These are phyloP conservation scores for Drosophila tsacasi DNA, from an alignment of 1,140 invertebrate species.

Conservation along the genomic window DNA sequence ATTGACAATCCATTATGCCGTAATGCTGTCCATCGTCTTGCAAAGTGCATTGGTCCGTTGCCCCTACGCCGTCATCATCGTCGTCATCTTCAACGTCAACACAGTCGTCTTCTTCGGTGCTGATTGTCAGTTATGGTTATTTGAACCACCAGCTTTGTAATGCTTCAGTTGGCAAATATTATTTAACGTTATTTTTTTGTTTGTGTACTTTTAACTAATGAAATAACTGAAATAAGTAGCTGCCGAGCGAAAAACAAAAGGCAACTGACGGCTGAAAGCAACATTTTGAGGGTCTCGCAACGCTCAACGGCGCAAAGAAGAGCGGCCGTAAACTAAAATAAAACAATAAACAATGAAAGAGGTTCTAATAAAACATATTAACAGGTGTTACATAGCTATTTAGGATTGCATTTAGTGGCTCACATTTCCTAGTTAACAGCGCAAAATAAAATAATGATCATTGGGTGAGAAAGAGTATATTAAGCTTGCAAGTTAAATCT, in stretches of 20 bases:
- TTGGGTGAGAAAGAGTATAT: not conserved
- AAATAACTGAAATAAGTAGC: conserved; percentile 50
- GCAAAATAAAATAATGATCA: not conserved
- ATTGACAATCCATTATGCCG: conserved; percentile 33
- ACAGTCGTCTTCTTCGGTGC: conserved; percentile 25
- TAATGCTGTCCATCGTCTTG: conserved; percentile 17
- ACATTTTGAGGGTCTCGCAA: conserved; percentile 31
- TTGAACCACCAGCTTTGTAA: conserved; percentile 46
- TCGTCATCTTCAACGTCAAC: conserved; percentile 8
- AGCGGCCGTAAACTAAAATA: conserved; percentile 23
- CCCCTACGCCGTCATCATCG: not conserved
- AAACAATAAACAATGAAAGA: conserved; percentile 15
- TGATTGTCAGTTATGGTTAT: conserved; percentile 50
- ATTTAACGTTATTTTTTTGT: conserved; percentile 35
- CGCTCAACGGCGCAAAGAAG: conserved; percentile 32
- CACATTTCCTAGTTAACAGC: not conserved
- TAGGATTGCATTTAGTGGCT: conserved; percentile 1
- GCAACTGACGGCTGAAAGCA: conserved; percentile 27
- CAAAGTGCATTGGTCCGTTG: conserved; percentile 57
- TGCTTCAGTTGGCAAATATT: conserved; percentile 59
- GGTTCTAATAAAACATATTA: conserved; percentile 16
- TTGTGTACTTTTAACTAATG: conserved; percentile 31
- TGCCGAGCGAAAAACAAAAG: conserved; percentile 40
- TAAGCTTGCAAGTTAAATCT: not conserved
- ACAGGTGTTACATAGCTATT: not conserved